A percentile compares a stretch with the other conserved stretches of the same genome.
Evolutionary conservation across 2,797 vertebrate species (phyloP).

Genomic region (Thripadectes ignobilis): DNA sequence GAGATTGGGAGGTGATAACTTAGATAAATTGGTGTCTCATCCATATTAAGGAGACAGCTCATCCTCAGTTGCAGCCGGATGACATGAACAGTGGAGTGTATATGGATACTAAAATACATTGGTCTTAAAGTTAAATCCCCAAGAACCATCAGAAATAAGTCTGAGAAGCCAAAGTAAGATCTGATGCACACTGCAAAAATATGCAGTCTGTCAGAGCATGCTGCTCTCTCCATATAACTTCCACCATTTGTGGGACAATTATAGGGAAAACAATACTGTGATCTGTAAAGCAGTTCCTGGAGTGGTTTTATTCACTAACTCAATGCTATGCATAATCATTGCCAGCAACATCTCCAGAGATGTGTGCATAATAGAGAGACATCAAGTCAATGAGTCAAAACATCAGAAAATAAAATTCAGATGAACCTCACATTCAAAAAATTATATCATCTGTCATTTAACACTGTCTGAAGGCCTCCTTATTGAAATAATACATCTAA

Average conservation of each 20-base stretch:
- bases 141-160: constrained; percentile 60
- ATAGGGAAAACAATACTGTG: constrained; percentile 61
- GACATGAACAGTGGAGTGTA: constrained; percentile 33
- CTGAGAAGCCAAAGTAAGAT: constrained; percentile 52
- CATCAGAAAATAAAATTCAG: constrained; percentile 75
- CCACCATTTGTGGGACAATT: constrained; percentile 63
- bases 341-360: constrained; percentile 67
- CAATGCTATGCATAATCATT: constrained; percentile 62
- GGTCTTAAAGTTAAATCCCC: constrained; percentile 70
- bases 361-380: constrained; percentile 65
- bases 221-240: constrained; percentile 57
- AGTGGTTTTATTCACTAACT: constrained; percentile 69
- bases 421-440: constrained; percentile 58
- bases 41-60: constrained; percentile 67
- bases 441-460: constrained; percentile 61
- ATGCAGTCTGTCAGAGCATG: constrained; percentile 45
- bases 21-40: constrained; percentile 68
- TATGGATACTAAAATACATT: constrained; percentile 62
- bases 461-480: constrained; percentile 51
- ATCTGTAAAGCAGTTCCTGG: constrained; percentile 68
- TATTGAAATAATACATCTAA: constrained; percentile 49
- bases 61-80: constrained; percentile 40
- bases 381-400: constrained; percentile 77
- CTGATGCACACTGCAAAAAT: constrained; percentile 49
- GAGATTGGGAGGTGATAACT: constrained; percentile 63